These are phyloP conservation scores for Calephelis nemesis DNA, from an alignment of 1,140 invertebrate genomes.

Conservation along the genomic window DNA sequence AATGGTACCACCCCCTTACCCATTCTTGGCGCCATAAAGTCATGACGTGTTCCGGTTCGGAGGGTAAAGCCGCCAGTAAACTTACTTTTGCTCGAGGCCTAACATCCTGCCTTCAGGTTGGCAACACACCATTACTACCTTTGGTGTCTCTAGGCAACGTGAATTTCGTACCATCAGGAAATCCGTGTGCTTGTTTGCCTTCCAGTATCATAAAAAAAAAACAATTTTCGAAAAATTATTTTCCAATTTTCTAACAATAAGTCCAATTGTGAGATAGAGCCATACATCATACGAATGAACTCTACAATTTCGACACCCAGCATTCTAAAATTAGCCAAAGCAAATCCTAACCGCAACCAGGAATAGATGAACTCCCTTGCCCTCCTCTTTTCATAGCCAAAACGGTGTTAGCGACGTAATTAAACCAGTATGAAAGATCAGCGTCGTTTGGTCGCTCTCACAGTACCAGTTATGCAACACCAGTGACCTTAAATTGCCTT, in stretches of 20 bases:
- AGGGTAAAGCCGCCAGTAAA: too few species aligned
- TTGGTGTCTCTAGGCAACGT: too few species aligned
- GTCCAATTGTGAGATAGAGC: slow-evolving; percentile 30
- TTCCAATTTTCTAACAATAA: slow-evolving; percentile 25
- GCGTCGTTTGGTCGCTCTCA: slow-evolving; percentile 33
- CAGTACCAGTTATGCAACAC: slow-evolving; percentile 41
- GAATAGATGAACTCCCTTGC: slow-evolving; percentile 23
- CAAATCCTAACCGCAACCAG: slow-evolving; percentile 36
- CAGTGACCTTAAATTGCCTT: slow-evolving; percentile 44
- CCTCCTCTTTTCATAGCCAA: slow-evolving; percentile 19
- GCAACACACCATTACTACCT: too few species aligned
- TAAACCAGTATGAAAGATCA: slow-evolving; percentile 29
- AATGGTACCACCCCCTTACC: too few species aligned
- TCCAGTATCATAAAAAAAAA: too few species aligned
- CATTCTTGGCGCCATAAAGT: too few species aligned
- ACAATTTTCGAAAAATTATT: not conserved
- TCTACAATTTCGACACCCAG: slow-evolving; percentile 39
- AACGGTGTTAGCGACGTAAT: slow-evolving; percentile 28
- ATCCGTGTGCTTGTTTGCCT: too few species aligned
- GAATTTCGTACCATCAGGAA: too few species aligned
- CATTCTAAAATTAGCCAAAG: slow-evolving; percentile 45
- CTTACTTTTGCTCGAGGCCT: too few species aligned
- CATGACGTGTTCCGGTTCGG: too few species aligned
- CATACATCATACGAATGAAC: slow-evolving; percentile 41
- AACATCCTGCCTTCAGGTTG: too few species aligned